Evolutionary conservation across 2,113 vertebrate genomes (phyloP), one percentile per base, ranked within the genome.

Genomic region (Gulo gulo): DNA sequence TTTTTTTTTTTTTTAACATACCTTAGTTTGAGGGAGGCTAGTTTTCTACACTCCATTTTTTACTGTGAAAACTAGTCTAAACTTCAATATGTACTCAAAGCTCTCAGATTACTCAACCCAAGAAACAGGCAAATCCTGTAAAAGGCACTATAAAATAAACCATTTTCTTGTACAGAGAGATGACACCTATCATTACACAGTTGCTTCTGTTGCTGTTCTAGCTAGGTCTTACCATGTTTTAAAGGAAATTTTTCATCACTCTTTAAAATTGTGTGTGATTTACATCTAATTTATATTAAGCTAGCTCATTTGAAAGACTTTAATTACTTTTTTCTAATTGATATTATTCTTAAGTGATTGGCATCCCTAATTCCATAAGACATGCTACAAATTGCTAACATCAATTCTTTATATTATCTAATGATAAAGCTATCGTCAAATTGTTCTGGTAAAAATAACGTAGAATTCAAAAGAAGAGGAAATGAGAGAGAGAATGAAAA

Each of bases 221-320:
- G 45, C 47, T 78, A 57, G 13, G 7, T 86, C 31, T 95, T 36
- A 80, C 3, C 0, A 16, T 63, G 47, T 63, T 96, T 79, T 47
- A 61, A 92, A 74, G 24, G 36, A 88, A 96, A 79, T 34, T 69
- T 6, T 55, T 76, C 34, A 52, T 50, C 31, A 86, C 42, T 93
- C 59, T 91, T 91, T 89, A 67, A 88, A 94, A 92, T 55, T 7
- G 73, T 67, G 24, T 61, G 24, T 20, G 16, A 94, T 86, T 97
- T 95, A 67, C 73, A 82, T 59, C 29, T 89, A 87, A 96, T 90
- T 92, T 94, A 86, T 23, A 96, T 85, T 94, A 57, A 89, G 39
- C 85, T 98, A 65, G 52, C 85, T 98, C 57, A 92, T 92, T 88
- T 78, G 57, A 86, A 96, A 85, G 18, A 50, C 3, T 88, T 65